Evolutionary conservation across 35 echinoderm and acorn worm species (phyloP).

Genomic region (Eucidaris tribuloides): DNA sequence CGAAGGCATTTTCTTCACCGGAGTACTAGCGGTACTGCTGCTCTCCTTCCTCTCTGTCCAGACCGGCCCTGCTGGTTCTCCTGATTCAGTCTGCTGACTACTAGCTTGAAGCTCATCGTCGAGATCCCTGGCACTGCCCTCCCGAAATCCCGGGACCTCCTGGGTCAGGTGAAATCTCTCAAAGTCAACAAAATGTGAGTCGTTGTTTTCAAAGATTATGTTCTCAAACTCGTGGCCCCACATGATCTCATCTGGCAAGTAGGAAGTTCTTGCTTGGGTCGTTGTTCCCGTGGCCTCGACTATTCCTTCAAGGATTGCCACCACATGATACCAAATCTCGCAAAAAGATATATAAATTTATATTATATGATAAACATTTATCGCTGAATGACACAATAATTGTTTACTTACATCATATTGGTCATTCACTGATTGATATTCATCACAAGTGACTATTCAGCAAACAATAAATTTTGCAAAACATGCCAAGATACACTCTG

Average conservation of each 20-base stretch:
- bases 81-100: conserved; percentile 25
- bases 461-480: no score
- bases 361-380: no score
- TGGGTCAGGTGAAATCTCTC: conserved; percentile 57
- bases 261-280: conserved; percentile 96
- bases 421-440: no score
- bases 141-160: conserved; percentile 24
- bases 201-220: conserved; percentile 61
- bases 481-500: no score
- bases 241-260: conserved; percentile 79
- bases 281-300: conserved; percentile 96
- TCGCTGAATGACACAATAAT: no score
- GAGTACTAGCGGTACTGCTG: background rate
- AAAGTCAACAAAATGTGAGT: conserved; percentile 69
- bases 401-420: no score
- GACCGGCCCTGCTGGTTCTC: conserved; percentile 27
- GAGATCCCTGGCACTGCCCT: conserved; percentile 45
- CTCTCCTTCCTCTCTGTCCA: conserved; percentile 57
- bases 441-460: no score
- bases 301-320: conserved; percentile 93
- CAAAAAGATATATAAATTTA: no score
- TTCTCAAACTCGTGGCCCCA: conserved; percentile 95
- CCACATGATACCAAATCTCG: conserved; percentile 94
- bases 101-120: conserved; percentile 45
- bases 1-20: background rate